A percentile compares a stretch with the other conserved stretches of the same genome.
These are phyloP conservation scores for Amazona guildingii DNA, from an alignment of 2,113 vertebrate species.

Conservation along the genomic window DNA sequence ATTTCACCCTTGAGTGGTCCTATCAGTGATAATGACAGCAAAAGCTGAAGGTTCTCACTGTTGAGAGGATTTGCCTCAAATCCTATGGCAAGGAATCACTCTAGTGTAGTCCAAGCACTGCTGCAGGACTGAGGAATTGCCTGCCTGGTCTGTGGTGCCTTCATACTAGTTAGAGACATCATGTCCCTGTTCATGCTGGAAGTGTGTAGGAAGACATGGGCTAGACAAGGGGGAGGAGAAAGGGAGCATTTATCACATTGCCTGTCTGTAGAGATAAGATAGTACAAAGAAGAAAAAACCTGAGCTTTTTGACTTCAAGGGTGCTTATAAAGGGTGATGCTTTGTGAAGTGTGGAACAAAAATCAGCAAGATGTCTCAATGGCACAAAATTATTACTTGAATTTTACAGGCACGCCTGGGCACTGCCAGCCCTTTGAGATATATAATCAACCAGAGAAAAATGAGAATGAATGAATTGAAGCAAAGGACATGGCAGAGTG, in stretches of 20 bases:
- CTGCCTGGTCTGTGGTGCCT: not conserved
- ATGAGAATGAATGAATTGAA: not conserved
- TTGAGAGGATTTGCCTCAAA: not conserved
- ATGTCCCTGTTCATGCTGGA: not conserved
- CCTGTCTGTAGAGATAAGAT: not conserved
- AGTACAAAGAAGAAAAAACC: not conserved
- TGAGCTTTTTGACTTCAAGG: not conserved
- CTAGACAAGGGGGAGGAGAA: not conserved
- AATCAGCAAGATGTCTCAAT: not conserved
- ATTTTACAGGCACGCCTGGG: not conserved
- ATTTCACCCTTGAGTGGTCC: not conserved
- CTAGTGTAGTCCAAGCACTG: not conserved
- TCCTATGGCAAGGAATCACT: not conserved
- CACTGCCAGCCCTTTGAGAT: not conserved
- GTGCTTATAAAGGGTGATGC: not conserved
- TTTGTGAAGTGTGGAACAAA: not conserved
- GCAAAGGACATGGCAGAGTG: not conserved
- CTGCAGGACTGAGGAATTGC: not conserved
- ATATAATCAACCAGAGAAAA: not conserved
- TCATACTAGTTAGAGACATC: not conserved
- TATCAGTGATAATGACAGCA: not conserved
- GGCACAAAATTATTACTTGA: not conserved
- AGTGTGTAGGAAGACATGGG: not conserved
- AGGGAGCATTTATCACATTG: not conserved
- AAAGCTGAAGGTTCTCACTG: not conserved